Evolutionary conservation across 2,888 invertebrate species (phyloP).

Genomic region (Dryobotodes eremita): DNA sequence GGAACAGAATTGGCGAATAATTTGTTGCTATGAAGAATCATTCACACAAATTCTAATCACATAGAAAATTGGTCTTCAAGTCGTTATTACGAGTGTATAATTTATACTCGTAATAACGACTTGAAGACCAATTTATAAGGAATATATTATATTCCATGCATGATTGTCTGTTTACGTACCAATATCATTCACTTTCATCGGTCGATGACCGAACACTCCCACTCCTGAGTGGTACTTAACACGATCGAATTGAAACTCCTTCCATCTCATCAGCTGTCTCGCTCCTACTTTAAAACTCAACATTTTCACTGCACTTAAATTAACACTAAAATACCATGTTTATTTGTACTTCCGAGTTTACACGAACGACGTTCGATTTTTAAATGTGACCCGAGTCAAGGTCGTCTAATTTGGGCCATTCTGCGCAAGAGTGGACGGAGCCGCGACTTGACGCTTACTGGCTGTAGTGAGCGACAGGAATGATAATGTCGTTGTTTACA

Average conservation of each 20-base stretch:
- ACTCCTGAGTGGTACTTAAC: conserved; percentile 89
- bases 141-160: neutral
- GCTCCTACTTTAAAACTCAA: conserved; percentile 78
- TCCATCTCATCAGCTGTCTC: conserved; percentile 79
- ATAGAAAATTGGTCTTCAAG: neutral
- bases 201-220: conserved; percentile 92
- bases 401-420: conserved; percentile 73
- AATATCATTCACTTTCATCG: conserved; percentile 79
- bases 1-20: conserved; percentile 3
- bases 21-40: neutral
- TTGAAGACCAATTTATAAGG: no score
- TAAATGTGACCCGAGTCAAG: conserved; percentile 68
- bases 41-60: neutral
- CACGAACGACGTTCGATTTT: conserved; percentile 32
- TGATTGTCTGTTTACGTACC: conserved; percentile 75
- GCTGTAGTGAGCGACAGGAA: conserved; percentile 61
- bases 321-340: conserved; percentile 66
- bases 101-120: no score
- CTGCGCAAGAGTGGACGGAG: conserved; percentile 80
- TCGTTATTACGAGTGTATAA: neutral
- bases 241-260: conserved; percentile 72
- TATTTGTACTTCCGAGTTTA: conserved; percentile 15
- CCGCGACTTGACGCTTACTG: conserved; percentile 74
- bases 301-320: conserved; percentile 75
- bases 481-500: conserved; percentile 63